Conservation (phyloP, 1,140 invertebrate species). For the Caenorhabditis remanei region DNA sequence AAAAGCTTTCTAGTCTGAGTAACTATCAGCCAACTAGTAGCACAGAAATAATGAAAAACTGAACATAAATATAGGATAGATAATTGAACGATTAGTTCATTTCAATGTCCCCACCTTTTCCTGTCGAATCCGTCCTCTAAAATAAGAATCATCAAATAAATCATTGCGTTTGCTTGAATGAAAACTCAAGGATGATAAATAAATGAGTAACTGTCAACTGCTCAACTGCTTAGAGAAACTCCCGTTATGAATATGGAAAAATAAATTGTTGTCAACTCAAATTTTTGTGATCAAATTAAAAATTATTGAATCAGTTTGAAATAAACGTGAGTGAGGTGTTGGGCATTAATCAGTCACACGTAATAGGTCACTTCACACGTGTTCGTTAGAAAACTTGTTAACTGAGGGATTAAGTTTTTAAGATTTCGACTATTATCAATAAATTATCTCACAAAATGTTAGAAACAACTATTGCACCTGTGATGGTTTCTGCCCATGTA, state of each 20-base stretch:
- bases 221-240: not conserved
- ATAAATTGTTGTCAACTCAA: not conserved
- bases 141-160: conserved; percentile 13
- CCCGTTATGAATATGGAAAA: no score
- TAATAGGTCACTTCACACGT: conserved; percentile 33
- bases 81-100: conserved; percentile 36
- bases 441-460: not conserved
- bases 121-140: conserved; percentile 53
- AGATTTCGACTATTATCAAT: not conserved
- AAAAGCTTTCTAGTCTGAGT: conserved; percentile 22
- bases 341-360: conserved; percentile 31
- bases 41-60: conserved; percentile 47
- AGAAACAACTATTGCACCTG: conserved; percentile 28
- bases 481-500: conserved; percentile 62
- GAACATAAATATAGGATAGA: conserved; percentile 57
- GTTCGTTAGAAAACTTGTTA: conserved; percentile 1
- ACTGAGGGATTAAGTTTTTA: not conserved
- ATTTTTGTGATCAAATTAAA: not conserved
- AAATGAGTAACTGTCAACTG: not conserved
- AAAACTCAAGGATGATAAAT: not conserved
- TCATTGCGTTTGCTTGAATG: not conserved
- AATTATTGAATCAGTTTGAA: not conserved
- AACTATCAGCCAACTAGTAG: conserved; percentile 46
- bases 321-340: not conserved
- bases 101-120: conserved; percentile 36